Conservation (phyloP, 2,113 vertebrate species). For the Corythoichthys intestinalis region DNA sequence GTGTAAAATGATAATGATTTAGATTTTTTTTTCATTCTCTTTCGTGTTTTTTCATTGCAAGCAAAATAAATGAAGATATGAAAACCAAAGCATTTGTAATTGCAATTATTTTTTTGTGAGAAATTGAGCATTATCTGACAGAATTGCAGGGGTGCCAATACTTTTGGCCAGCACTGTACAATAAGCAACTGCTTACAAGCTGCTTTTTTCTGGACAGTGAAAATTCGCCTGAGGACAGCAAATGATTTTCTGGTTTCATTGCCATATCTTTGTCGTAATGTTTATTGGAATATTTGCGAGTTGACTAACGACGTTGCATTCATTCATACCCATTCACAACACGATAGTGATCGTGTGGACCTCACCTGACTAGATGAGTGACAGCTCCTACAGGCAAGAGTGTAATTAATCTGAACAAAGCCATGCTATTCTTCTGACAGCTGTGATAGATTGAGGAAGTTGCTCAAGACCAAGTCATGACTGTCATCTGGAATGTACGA, state of each 20-base stretch:
- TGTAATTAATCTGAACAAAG: constrained; percentile 70
- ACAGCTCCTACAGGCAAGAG: constrained; percentile 52
- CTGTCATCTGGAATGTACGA: constrained; percentile 55
- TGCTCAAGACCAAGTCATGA: constrained; percentile 61
- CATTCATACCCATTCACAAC: constrained; percentile 54
- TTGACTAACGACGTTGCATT: constrained; percentile 42
- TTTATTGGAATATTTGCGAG: constrained; percentile 43
- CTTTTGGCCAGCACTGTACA: no score
- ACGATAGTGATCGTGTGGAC: constrained; percentile 30
- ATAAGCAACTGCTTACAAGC: constrained; percentile 38
- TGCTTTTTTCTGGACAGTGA: constrained; percentile 46
- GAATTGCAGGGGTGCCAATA: no score
- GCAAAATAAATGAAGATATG: no score
- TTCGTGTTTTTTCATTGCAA: no score
- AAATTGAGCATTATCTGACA: no score
- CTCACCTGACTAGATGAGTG: constrained; percentile 54
- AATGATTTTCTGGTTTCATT: constrained; percentile 55
- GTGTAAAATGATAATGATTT: no score
- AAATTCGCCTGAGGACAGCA: constrained; percentile 42
- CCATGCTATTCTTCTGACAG: constrained; percentile 58
- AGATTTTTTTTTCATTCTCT: no score
- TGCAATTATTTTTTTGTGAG: no score
- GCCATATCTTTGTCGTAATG: constrained; percentile 20
- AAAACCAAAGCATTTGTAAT: no score
- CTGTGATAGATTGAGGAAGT: constrained; percentile 67